Conservation (phyloP, 1,140 invertebrate genomes). For the Lanistes nyassanus region DNA sequence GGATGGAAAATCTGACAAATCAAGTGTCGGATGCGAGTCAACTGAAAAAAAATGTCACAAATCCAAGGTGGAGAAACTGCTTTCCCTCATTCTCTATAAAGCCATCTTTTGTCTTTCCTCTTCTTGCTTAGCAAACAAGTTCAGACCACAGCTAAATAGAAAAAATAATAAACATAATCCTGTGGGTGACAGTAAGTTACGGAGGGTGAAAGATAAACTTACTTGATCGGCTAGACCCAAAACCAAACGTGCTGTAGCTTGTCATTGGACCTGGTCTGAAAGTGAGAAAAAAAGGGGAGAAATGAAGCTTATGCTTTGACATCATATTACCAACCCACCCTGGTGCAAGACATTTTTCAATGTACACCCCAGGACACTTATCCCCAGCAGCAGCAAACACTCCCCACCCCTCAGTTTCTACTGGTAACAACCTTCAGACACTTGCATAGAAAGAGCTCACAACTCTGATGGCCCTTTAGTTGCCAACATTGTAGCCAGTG, state of each 20-base stretch:
- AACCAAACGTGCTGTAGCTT: slow-evolving; percentile 38
- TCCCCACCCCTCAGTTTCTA: too few species aligned
- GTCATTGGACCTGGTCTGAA: slow-evolving; percentile 36
- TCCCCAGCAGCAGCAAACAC: too few species aligned
- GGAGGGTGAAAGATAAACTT: slow-evolving; percentile 24
- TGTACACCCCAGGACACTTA: too few species aligned
- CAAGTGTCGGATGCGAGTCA: slow-evolving; percentile 45
- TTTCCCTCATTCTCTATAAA: slow-evolving; percentile 16
- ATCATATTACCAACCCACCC: too few species aligned
- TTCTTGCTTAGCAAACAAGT: too few species aligned
- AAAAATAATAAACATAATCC: slow-evolving; percentile 33
- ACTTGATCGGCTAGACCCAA: slow-evolving; percentile 26
- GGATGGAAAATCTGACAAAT: slow-evolving; percentile 61
- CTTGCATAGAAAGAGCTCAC: too few species aligned
- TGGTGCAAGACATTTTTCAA: too few species aligned
- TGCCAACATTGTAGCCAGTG: too few species aligned
- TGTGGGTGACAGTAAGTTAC: too few species aligned
- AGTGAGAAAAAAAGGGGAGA: background rate
- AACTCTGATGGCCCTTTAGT: too few species aligned
- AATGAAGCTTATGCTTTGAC: too few species aligned
- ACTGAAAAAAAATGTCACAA: slow-evolving; percentile 13
- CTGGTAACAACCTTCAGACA: too few species aligned
- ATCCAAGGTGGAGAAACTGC: slow-evolving; percentile 29
- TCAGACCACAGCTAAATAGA: slow-evolving; percentile 34
- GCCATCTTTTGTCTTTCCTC: slow-evolving; percentile 33